Evolutionary conservation across 2,113 vertebrate genomes (phyloP).

Genomic region (Stigmatopora argus): DNA sequence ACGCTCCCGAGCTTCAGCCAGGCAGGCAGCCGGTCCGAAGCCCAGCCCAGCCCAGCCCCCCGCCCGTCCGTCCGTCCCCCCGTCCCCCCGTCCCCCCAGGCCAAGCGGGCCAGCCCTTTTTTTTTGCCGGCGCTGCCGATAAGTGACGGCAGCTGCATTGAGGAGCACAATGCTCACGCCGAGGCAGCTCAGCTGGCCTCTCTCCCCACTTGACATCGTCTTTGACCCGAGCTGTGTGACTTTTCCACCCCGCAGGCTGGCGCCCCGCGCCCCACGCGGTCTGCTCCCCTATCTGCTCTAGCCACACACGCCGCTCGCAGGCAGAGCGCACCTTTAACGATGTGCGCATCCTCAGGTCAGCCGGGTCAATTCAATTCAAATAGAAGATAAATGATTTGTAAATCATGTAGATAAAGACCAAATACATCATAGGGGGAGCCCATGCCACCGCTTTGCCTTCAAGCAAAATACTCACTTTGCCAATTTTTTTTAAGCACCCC

Average conservation of each 20-base stretch:
- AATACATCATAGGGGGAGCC: constrained; percentile 7
- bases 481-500: too few relatives aligned
- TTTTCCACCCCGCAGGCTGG: constrained; percentile 55
- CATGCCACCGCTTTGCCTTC: neutral
- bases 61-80: too few relatives aligned
- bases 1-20: constrained; percentile 23
- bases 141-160: constrained; percentile 65
- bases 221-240: constrained; percentile 64
- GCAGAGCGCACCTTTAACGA: constrained; percentile 35
- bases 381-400: constrained; percentile 69
- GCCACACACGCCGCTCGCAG: constrained; percentile 44
- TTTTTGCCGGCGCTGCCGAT: constrained; percentile 41
- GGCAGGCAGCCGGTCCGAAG: too few relatives aligned
- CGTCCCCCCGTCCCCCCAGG: neutral
- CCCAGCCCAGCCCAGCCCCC: too few relatives aligned
- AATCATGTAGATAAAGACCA: constrained; percentile 61
- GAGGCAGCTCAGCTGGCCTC: constrained; percentile 69
- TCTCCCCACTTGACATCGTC: constrained; percentile 71
- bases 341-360: constrained; percentile 66
- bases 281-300: constrained; percentile 48
- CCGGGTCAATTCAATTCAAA: constrained; percentile 73
- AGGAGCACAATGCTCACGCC: constrained; percentile 60
- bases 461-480: neutral
- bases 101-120: constrained; percentile 8
- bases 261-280: constrained; percentile 40